phyloP scores from a whole-genome alignment of 2,797 vertebrate species.

The Crocidura indochinensis region DNA sequence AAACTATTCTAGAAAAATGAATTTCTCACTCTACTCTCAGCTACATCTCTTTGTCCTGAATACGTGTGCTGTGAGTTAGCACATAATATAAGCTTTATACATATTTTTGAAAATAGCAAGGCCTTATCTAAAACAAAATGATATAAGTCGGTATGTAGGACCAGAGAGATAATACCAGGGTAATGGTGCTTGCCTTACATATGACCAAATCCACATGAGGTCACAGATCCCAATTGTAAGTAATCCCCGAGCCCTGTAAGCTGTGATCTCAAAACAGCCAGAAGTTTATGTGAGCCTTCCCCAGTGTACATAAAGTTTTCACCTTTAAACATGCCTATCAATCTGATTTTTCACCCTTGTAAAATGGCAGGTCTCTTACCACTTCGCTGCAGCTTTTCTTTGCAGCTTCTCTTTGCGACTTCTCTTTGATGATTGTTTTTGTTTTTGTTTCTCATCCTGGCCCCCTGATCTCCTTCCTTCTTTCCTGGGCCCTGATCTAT shows the following conservation, averaged over 20 bases:
- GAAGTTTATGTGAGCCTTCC: neutral
- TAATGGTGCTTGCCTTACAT: too few species aligned
- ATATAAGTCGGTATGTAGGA: neutral
- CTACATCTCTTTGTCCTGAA: neutral
- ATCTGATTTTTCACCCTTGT: conserved; percentile 16
- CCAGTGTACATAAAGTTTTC: conserved; percentile 36
- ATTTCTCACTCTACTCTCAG: neutral
- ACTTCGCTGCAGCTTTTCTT: too few species aligned
- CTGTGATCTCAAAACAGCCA: too few species aligned
- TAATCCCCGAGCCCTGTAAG: too few species aligned
- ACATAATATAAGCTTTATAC: neutral
- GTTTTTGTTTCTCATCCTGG: too few species aligned
- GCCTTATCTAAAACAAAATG: neutral
- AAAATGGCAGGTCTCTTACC: neutral
- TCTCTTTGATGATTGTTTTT: too few species aligned
- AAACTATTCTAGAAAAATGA: neutral
- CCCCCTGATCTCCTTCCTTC: too few species aligned
- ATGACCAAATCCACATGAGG: too few species aligned
- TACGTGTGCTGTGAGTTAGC: neutral
- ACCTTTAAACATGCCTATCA: neutral
- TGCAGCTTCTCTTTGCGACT: too few species aligned
- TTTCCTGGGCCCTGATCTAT: too few species aligned
- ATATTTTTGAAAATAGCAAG: neutral
- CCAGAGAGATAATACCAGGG: too few species aligned
- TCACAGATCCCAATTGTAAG: too few species aligned